phyloP scores from a whole-genome alignment of 2,797 vertebrate species.

The Staurois parvus region DNA sequence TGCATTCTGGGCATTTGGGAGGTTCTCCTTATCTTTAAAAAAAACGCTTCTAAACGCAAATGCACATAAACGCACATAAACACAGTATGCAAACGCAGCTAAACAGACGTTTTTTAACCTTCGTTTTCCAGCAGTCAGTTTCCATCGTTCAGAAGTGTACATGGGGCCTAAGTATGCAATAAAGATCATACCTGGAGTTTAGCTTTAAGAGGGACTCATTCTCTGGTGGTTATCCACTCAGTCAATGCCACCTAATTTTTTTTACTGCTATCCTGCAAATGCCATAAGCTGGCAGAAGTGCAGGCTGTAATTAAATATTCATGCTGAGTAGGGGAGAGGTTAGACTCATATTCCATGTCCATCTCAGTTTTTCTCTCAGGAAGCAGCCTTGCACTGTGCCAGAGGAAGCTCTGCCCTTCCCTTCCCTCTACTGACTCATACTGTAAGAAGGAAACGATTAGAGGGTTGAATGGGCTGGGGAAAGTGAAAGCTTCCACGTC shows the following conservation, averaged over 20 bases:
- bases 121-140: too few species aligned
- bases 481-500: constrained; percentile 11
- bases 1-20: too few species aligned
- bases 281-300: neutral
- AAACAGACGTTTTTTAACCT: too few species aligned
- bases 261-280: neutral
- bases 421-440: constrained; percentile 74
- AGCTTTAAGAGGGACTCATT: neutral
- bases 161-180: too few species aligned
- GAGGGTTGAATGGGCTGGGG: neutral
- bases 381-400: constrained; percentile 74
- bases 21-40: too few species aligned
- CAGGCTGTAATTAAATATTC: neutral
- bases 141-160: too few species aligned
- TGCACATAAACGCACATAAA: too few species aligned
- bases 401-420: constrained; percentile 83
- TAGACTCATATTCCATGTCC: neutral
- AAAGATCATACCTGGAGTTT: neutral
- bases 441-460: constrained; percentile 74
- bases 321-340: neutral
- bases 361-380: constrained; percentile 67
- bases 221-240: neutral
- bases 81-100: too few species aligned
- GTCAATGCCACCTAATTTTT: neutral
- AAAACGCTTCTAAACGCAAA: too few species aligned